phyloP scores from a whole-genome alignment of 37 sponge, comb jelly and placozoan species.

The Axinella damicornis region DNA sequence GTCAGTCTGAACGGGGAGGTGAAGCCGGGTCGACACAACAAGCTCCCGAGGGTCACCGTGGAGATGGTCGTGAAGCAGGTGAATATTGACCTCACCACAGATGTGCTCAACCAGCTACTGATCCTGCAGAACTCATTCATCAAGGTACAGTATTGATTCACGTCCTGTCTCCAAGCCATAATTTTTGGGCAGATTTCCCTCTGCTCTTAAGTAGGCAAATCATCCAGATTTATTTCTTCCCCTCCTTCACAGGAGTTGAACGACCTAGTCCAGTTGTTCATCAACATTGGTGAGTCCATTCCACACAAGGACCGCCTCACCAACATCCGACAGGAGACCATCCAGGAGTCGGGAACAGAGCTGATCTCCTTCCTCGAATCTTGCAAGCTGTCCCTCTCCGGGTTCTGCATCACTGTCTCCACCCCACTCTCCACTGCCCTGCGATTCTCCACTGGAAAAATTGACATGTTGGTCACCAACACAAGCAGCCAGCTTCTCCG shows the following conservation, averaged over 20 bases:
- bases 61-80: slow-evolving; percentile 61
- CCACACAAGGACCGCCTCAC: slow-evolving; percentile 22
- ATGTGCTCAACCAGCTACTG: slow-evolving; percentile 80
- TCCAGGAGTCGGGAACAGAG: slow-evolving; percentile 4
- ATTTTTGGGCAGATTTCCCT: neutral
- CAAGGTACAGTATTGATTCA: slow-evolving; percentile 64
- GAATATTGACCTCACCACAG: slow-evolving; percentile 74
- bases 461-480: slow-evolving; percentile 70
- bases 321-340: neutral
- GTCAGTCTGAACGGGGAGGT: slow-evolving; percentile 46
- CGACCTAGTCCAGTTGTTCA: slow-evolving; percentile 61
- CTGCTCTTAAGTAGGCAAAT: too few relatives aligned
- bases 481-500: neutral
- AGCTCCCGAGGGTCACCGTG: slow-evolving; percentile 30
- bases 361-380: slow-evolving; percentile 48
- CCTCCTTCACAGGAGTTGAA: slow-evolving; percentile 57
- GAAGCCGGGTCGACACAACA: neutral
- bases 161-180: too few relatives aligned
- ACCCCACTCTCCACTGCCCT: slow-evolving; percentile 79
- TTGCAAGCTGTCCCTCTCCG: slow-evolving; percentile 38
- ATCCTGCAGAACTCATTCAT: slow-evolving; percentile 78
- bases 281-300: slow-evolving; percentile 60
- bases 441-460: slow-evolving; percentile 74
- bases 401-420: slow-evolving; percentile 59
- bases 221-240: too few relatives aligned